Percentiles rank a stretch among this genome's conserved stretches.
Evolutionary conservation across 2,113 vertebrate species (phyloP).

Genomic region (Gopherus evgoodei): DNA sequence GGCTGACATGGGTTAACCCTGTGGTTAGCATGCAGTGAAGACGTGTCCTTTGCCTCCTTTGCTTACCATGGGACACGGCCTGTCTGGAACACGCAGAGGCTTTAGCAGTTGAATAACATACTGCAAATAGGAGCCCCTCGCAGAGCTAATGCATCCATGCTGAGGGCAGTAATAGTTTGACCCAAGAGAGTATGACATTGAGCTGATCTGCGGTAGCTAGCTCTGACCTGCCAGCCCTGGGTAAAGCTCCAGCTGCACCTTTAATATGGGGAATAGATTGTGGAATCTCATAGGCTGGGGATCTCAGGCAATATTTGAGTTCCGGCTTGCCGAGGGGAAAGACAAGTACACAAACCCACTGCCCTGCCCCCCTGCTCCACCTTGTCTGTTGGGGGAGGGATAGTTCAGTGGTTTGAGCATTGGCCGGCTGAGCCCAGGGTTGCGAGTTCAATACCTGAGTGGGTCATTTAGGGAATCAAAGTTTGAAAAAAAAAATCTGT

Average conservation of each 20-base stretch:
- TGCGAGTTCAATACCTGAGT: no score
- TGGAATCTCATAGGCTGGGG: background rate
- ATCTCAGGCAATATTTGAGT: background rate
- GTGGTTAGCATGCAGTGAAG: background rate
- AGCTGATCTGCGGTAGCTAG: background rate
- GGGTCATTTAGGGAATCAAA: no score
- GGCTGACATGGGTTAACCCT: background rate
- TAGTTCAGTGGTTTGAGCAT: no score
- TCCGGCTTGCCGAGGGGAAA: background rate
- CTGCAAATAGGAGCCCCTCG: background rate
- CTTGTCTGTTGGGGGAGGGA: background rate
- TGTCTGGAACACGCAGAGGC: no score
- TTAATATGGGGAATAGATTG: background rate
- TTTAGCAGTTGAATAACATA: no score
- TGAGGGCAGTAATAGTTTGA: background rate
- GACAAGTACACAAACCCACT: background rate
- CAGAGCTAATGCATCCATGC: no score
- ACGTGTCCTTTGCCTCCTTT: background rate
- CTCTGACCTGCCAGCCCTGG: background rate
- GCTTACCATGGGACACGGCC: no score
- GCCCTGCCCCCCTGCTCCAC: background rate
- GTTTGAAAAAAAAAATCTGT: no score
- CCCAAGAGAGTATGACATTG: background rate
- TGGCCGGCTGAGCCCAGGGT: no score
- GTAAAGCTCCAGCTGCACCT: accelerated